phyloP scores from a whole-genome alignment of 2,888 invertebrate species.

The Thelaira solivaga region DNA sequence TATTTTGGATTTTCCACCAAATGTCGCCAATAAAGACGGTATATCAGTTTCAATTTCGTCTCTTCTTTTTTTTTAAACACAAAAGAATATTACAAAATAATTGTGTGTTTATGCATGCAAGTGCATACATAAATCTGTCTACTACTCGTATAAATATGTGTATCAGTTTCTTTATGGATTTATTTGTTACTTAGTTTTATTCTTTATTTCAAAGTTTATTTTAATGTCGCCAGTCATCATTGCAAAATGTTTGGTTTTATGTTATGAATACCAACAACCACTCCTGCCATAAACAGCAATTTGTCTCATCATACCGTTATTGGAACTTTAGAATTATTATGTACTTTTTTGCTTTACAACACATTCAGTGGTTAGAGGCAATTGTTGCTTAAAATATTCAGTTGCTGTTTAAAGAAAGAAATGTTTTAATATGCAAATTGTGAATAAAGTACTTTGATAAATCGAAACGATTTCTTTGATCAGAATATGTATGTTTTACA shows the following conservation, averaged over 20 bases:
- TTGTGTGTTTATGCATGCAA: constrained; percentile 28
- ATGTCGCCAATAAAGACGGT: constrained; percentile 32
- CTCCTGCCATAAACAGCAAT: constrained; percentile 38
- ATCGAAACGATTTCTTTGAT: too few species aligned
- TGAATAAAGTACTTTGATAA: too few species aligned
- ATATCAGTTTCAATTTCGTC: constrained; percentile 39
- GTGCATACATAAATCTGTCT: not conserved
- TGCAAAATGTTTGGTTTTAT: constrained; percentile 44
- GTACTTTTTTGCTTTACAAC: constrained; percentile 11
- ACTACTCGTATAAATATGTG: constrained; percentile 6
- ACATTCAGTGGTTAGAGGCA: not conserved
- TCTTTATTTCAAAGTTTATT: constrained; percentile 31
- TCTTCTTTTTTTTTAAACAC: not conserved
- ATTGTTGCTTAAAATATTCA: not conserved
- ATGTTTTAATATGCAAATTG: too few species aligned
- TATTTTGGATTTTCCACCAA: constrained; percentile 44
- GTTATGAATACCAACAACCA: constrained; percentile 45
- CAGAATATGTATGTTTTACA: too few species aligned
- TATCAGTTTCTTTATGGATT: constrained; percentile 15
- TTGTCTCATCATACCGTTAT: constrained; percentile 51
- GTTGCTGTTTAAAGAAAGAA: too few species aligned
- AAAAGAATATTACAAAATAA: constrained; percentile 45
- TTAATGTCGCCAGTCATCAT: constrained; percentile 33
- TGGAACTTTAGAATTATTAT: constrained; percentile 42
- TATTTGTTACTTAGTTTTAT: constrained; percentile 17